Percentiles rank a stretch among this genome's conserved stretches.
Conservation (phyloP, 2,113 vertebrate species). For the Glareola pratincola region DNA sequence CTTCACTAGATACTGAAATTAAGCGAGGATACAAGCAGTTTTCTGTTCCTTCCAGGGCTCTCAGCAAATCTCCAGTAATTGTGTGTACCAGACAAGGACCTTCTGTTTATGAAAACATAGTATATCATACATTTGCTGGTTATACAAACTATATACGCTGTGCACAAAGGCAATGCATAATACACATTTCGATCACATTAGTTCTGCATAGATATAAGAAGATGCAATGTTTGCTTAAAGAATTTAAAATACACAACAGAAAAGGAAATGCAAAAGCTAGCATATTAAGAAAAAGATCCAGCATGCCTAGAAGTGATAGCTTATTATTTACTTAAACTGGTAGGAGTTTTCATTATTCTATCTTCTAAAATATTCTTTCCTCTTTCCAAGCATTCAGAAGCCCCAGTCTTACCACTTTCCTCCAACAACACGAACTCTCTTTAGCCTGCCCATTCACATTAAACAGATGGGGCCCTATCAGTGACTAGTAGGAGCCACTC, state of each 20-base stretch:
- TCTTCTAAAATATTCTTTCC: neutral
- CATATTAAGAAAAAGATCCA: neutral
- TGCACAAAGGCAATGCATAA: neutral
- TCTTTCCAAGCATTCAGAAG: neutral
- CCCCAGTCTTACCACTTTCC: neutral
- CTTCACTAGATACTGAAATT: conserved; percentile 97
- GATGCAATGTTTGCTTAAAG: neutral
- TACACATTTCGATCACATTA: neutral
- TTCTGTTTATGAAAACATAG: conserved; percentile 77
- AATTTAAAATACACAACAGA: neutral
- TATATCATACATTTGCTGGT: neutral
- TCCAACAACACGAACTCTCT: neutral
- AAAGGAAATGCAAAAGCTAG: neutral
- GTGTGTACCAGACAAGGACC: conserved; percentile 98
- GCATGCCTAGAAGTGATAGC: neutral
- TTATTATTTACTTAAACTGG: neutral
- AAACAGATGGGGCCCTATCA: conserved; percentile 41
- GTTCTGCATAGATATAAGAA: neutral
- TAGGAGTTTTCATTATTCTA: neutral
- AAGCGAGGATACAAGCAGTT: conserved; percentile 86
- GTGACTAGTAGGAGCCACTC: neutral
- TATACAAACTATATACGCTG: neutral
- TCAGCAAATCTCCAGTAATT: conserved; percentile 95
- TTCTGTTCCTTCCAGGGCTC: conserved; percentile 93
- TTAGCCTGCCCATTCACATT: neutral